These are phyloP conservation scores for Agonopterix subpropinquella DNA, from an alignment of 2,888 invertebrate species.

Conservation along the genomic window DNA sequence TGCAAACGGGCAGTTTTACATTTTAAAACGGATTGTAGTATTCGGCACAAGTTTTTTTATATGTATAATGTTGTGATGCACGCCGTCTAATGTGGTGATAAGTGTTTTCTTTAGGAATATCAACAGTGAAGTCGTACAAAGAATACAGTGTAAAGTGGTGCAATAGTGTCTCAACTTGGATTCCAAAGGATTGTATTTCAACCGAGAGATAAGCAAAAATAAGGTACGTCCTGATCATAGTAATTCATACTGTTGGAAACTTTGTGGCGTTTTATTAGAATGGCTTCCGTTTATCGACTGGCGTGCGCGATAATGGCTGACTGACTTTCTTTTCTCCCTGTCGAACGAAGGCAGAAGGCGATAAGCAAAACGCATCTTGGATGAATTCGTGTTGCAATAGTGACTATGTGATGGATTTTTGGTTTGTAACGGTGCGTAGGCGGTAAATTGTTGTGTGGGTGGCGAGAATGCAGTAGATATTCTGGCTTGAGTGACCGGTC, in stretches of 20 bases:
- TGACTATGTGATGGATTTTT: slow-evolving; percentile 29
- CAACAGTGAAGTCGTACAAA: slow-evolving; percentile 48
- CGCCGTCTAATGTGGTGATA: slow-evolving; percentile 58
- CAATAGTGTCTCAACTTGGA: slow-evolving; percentile 63
- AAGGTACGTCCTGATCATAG: slow-evolving; percentile 41
- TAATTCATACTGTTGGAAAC: slow-evolving; percentile 15
- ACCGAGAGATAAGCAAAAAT: slow-evolving; percentile 41
- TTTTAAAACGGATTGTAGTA: slow-evolving; percentile 56
- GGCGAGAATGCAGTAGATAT: slow-evolving; percentile 36
- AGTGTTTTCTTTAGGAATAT: slow-evolving; percentile 53
- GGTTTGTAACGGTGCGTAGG: slow-evolving; percentile 43
- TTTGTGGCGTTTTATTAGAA: slow-evolving; percentile 61
- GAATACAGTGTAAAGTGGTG: slow-evolving; percentile 59
- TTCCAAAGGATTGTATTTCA: slow-evolving; percentile 58
- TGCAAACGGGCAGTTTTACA: slow-evolving; percentile 64
- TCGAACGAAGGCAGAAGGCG: slow-evolving; percentile 21
- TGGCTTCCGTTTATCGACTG: slow-evolving; percentile 72
- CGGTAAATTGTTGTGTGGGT: slow-evolving; percentile 43
- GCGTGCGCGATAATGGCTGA: slow-evolving; percentile 74
- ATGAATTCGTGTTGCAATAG: slow-evolving; percentile 11
- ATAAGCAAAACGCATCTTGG: not conserved
- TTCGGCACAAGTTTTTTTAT: slow-evolving; percentile 32
- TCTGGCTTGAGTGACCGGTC: slow-evolving; percentile 24
- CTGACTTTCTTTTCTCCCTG: slow-evolving; percentile 46
- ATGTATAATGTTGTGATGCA: slow-evolving; percentile 14